A percentile compares a stretch with the other conserved stretches of the same genome.
Conservation (phyloP, 2,888 invertebrate species). For the Achlya flavicornis region DNA sequence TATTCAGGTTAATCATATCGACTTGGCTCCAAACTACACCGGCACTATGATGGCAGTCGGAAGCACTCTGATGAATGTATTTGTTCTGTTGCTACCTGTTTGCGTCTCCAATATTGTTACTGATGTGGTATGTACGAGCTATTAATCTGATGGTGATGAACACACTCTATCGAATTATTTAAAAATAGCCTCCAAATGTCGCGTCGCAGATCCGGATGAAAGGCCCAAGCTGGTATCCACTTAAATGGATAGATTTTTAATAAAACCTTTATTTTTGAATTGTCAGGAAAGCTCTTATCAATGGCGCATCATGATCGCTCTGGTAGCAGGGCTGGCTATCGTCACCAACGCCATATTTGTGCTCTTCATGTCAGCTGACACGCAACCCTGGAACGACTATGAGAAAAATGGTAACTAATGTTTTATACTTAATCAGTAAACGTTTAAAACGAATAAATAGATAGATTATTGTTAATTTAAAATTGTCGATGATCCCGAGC, state of each 20-base stretch:
- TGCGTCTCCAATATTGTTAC: constrained; percentile 86
- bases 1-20: constrained; percentile 88
- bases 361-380: constrained; percentile 85
- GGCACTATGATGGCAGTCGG: constrained; percentile 91
- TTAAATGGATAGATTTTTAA: no score
- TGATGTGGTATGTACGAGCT: constrained; percentile 86
- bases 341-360: constrained; percentile 85
- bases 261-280: not conserved
- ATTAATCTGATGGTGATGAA: no score
- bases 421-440: no score
- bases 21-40: constrained; percentile 90
- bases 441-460: no score
- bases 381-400: constrained; percentile 88
- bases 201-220: no score
- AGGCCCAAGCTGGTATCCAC: no score
- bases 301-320: constrained; percentile 88
- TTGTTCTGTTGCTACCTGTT: constrained; percentile 87
- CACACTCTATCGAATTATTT: no score
- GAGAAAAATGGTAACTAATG: constrained; percentile 27
- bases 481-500: no score
- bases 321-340: constrained; percentile 85
- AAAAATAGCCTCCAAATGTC: no score
- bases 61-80: constrained; percentile 87
- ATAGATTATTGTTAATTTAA: no score
- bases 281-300: constrained; percentile 52